A percentile compares a stretch with the other conserved stretches of the same genome.
Conservation (phyloP, 1,140 invertebrate species). For the Acromyrmex echinatior region DNA sequence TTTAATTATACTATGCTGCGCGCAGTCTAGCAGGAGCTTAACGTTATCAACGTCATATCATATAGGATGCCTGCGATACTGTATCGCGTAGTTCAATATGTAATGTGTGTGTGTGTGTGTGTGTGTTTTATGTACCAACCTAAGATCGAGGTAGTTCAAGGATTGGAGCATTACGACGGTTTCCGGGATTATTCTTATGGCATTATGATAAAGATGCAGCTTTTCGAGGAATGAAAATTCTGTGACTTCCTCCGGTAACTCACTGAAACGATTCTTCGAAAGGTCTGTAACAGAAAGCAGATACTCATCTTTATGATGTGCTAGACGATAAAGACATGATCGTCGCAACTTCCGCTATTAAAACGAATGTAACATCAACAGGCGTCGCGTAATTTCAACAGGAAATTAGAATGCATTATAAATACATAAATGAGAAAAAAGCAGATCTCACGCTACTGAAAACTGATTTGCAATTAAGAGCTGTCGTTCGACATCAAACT, state of each 20-base stretch:
- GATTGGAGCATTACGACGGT: conserved; percentile 93
- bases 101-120: background rate
- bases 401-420: conserved; percentile 14
- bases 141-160: conserved; percentile 95
- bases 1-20: conserved; percentile 7
- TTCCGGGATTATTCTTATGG: conserved; percentile 94
- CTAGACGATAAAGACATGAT: conserved; percentile 13
- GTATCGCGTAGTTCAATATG: background rate
- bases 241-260: conserved; percentile 95
- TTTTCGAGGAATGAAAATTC: conserved; percentile 95
- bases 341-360: background rate
- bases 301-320: conserved; percentile 30
- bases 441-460: background rate
- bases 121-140: conserved; percentile 85
- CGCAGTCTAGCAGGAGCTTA: background rate
- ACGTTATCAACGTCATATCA: conserved; percentile 13
- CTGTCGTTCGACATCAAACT: background rate
- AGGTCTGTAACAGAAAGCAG: conserved; percentile 92
- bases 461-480: conserved; percentile 34
- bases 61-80: background rate
- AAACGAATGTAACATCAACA: background rate
- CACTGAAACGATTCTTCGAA: conserved; percentile 96
- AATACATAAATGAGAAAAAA: background rate
- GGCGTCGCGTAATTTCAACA: background rate
- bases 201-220: conserved; percentile 96